Base-by-base conservation (phyloP, 1,140 invertebrate species). In the Drosophila grimshawi region DNA sequence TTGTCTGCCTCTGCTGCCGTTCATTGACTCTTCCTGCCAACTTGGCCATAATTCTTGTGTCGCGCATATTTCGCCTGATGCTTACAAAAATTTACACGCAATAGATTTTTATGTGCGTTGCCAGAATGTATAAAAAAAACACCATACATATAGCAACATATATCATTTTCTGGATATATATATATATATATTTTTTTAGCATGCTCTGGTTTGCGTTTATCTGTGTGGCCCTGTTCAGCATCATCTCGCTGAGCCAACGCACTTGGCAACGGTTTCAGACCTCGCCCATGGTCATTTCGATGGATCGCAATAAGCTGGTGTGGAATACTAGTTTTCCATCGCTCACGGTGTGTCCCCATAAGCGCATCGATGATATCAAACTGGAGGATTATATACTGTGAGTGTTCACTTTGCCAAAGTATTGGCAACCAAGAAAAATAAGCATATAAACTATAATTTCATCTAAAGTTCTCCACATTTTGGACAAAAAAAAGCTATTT, bases 251-350 rank as follows among this genome's bases (percentile, higher is more conserved):
- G 19, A 95, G 95, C 56, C 83, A 92, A 29, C 92, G 93, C 4
- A 95, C 95, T 3, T 95, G 95, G 94, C 76, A 92, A 3, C 93
- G 95, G n/a, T 96, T 95, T 76, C 94, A 94, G 79, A 94, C 94
- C 30, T 95, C 95, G 10, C 95, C 95, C 0, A 95, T 95, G 19
- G 95, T 96, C 4, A 94, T 96, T 37, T 95, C 95, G 2, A 95
- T 96, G 94, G 95, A 96, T 91, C 93, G 95, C 0, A 95, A 96
- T 80, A 94, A 95, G 91, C 94, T 94, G 73, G 93, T 94, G 0
- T 96, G 95, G 95, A 95, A 95, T 66, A 96, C 95, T 0, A 94
- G 95, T 3, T 95, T 96, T 76, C 95, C 95, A 0, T 93, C 94
- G 8, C 30, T 94, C 39, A 94, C 94, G 0, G 92, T 94, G 11